These are phyloP conservation scores for Hyposoter didymator DNA, from an alignment of 2,888 invertebrate species.

Conservation along the genomic window DNA sequence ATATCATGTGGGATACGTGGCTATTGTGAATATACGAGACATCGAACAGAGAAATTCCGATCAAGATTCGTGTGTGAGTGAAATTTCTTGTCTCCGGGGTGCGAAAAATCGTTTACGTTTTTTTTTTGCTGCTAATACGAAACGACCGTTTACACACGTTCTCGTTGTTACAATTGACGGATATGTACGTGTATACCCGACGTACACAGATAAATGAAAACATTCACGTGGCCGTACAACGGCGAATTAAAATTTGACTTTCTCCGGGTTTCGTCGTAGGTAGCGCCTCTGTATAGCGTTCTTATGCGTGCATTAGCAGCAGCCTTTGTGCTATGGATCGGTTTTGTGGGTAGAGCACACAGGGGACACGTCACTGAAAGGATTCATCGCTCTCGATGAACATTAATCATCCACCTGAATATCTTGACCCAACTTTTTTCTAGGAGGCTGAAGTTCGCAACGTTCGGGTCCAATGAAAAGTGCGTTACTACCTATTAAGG, in stretches of 20 bases:
- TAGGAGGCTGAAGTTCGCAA: background rate
- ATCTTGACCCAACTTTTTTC: background rate
- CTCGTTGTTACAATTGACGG: slow-evolving; percentile 14
- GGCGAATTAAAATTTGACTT: slow-evolving; percentile 74
- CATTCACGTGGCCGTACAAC: slow-evolving; percentile 15
- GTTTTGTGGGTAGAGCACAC: slow-evolving; percentile 14
- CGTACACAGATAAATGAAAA: slow-evolving; percentile 6
- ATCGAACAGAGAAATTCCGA: slow-evolving; percentile 57
- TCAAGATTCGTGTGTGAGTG: background rate
- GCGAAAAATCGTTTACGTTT: background rate
- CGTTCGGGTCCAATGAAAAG: too few species aligned
- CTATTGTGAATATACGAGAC: slow-evolving; percentile 1
- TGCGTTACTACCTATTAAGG: too few species aligned
- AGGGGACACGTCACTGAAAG: background rate
- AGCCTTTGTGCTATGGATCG: slow-evolving; percentile 44
- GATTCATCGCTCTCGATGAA: slow-evolving; percentile 19
- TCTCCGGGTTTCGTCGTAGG: slow-evolving; percentile 72
- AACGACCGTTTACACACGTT: slow-evolving; percentile 18
- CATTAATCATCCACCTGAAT: slow-evolving; percentile 12
- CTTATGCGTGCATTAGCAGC: slow-evolving; percentile 28
- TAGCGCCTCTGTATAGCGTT: slow-evolving; percentile 16
- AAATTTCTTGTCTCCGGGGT: slow-evolving; percentile 13
- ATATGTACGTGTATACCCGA: background rate
- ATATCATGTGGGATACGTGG: slow-evolving; percentile 8
- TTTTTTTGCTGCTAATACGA: slow-evolving; percentile 14